These are phyloP conservation scores for Egretta garzetta DNA, from an alignment of 2,113 vertebrate genomes.

Conservation along the genomic window DNA sequence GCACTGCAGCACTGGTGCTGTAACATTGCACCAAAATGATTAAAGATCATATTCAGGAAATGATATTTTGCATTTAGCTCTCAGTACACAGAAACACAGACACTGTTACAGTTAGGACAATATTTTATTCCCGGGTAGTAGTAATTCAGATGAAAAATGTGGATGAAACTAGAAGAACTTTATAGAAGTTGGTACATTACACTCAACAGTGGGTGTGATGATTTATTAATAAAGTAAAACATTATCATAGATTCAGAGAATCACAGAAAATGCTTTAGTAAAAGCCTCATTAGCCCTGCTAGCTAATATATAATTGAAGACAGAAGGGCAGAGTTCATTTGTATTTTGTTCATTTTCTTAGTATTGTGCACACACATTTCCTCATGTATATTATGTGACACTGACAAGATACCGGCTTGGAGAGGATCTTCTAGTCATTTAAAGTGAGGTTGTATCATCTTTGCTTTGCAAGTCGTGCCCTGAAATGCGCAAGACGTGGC, in stretches of 20 bases:
- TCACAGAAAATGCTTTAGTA: background rate
- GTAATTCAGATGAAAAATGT: slow-evolving; percentile 19
- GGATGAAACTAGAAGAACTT: background rate
- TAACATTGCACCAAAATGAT: slow-evolving; percentile 55
- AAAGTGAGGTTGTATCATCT: slow-evolving; percentile 11
- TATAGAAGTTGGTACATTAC: slow-evolving; percentile 2
- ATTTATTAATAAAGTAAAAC: slow-evolving; percentile 49
- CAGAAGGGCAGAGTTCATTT: slow-evolving; percentile 12
- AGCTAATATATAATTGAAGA: slow-evolving; percentile 27
- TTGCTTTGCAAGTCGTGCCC: slow-evolving; percentile 6
- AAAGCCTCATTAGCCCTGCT: slow-evolving; percentile 12
- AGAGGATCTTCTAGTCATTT: background rate
- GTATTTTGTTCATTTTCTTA: slow-evolving; percentile 5
- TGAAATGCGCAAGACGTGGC: background rate
- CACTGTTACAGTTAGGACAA: background rate
- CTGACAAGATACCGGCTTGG: background rate
- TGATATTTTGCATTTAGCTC: slow-evolving; percentile 45
- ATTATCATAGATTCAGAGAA: background rate
- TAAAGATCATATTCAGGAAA: slow-evolving; percentile 59
- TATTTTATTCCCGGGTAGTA: background rate
- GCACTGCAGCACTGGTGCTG: background rate
- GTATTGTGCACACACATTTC: background rate
- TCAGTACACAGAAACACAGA: slow-evolving; percentile 7
- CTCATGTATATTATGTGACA: background rate
- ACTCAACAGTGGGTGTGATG: background rate